Conservation (phyloP, 2,113 vertebrate species). For the Trichechus manatus region DNA sequence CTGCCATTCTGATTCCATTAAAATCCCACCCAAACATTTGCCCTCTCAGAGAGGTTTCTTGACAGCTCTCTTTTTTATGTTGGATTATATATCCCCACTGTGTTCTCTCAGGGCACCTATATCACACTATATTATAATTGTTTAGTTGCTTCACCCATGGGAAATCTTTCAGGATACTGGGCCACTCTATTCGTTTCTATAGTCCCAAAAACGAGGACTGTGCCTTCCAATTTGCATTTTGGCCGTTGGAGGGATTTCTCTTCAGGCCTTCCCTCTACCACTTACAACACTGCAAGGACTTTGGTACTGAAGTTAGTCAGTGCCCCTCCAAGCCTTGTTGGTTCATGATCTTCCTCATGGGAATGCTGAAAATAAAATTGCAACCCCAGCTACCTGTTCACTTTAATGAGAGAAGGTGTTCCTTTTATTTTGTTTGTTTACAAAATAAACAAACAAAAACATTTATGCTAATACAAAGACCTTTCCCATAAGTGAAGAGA, state of each 20-base stretch:
- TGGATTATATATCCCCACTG: not conserved
- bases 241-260: not conserved
- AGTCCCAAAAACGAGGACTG: not conserved
- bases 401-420: not conserved
- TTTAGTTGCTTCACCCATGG: not conserved
- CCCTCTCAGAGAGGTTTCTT: not conserved
- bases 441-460: not conserved
- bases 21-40: not conserved
- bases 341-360: not conserved
- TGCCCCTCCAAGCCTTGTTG: fast-evolving
- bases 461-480: not conserved
- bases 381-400: not conserved
- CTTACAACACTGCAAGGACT: not conserved
- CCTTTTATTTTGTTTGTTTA: not conserved
- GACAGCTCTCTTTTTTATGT: not conserved
- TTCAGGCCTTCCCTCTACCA: not conserved
- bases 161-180: not conserved
- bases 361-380: not conserved
- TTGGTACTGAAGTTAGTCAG: not conserved
- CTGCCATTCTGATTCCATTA: not conserved
- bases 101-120: not conserved
- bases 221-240: not conserved
- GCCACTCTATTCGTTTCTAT: not conserved
- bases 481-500: too few species aligned
- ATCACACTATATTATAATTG: not conserved